Percentiles rank a stretch among this genome's conserved stretches.
phyloP scores from a whole-genome alignment of 2,888 invertebrate genomes.

The Gnatocerus cornutus region DNA sequence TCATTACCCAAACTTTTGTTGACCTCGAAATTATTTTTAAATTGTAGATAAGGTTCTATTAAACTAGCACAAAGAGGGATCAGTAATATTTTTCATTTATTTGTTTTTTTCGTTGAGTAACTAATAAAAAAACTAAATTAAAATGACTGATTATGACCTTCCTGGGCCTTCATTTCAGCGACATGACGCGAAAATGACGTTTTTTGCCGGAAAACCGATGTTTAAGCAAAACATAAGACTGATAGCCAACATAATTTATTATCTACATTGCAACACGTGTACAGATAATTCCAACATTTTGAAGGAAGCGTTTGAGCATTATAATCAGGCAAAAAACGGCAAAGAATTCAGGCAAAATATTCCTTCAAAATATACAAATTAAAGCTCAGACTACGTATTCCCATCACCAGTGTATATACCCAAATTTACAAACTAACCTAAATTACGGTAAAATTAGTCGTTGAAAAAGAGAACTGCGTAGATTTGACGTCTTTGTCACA shows the following conservation, averaged over 20 bases:
- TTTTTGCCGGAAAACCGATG: too few relatives aligned
- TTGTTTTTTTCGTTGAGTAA: too few relatives aligned
- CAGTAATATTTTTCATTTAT: too few relatives aligned
- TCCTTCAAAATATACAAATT: neutral
- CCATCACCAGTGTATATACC: neutral
- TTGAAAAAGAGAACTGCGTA: too few relatives aligned
- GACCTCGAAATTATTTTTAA: neutral
- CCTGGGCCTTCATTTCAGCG: too few relatives aligned
- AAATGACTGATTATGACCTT: too few relatives aligned
- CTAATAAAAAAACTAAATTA: too few relatives aligned
- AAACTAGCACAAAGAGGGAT: too few relatives aligned
- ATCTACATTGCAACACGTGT: slow-evolving; percentile 3
- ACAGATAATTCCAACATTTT: slow-evolving; percentile 7
- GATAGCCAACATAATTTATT: slow-evolving; percentile 7
- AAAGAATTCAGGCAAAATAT: neutral
- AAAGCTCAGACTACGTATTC: neutral
- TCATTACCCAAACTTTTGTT: neutral
- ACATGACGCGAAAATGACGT: too few relatives aligned
- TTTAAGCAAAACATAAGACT: neutral
- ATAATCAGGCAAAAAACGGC: neutral
- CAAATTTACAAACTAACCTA: neutral
- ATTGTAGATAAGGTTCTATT: too few relatives aligned
- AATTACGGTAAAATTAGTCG: too few relatives aligned
- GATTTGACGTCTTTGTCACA: too few relatives aligned
- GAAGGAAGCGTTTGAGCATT: neutral